Evolutionary conservation across 2,888 invertebrate species (phyloP), one percentile per base, ranked within the genome.

Genomic region (Pardosa pseudoannulata): DNA sequence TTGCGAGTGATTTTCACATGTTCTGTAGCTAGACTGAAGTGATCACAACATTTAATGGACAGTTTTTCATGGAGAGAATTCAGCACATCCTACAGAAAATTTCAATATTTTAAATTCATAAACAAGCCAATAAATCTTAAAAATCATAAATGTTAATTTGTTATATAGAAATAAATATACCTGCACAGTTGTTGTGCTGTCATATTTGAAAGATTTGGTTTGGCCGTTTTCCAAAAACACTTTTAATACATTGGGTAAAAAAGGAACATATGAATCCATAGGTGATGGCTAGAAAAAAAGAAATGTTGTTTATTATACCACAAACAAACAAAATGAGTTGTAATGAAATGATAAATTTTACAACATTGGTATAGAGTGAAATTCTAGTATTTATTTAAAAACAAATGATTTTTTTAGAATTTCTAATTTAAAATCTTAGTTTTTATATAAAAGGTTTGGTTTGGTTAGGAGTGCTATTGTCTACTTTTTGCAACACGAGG

Each of bases 141-240:
- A 0, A 0, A 3, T 1, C 23, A 50, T n/a, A 50, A n/a, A 36
- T 36, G 5, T 7, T 7, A 36, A 36, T 36, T 36, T 5, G 5
- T 9, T 36, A 36, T 36, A 36, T 36, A 36, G 36, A 36, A 67
- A 0, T 2, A 29, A 31, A 19, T 32, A 76, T 89, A 93, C 93
- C 91, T 94, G 95, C 0, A 98, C 97, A 0, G 96, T 96, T 28
- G 97, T 98, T 89, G 95, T 95, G 73, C 95, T 94, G 92, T 98
- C 97, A 91, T 98, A 98, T 91, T 97, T 97, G 92, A 98, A 98
- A 46, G 97, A 97, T 92, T 97, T 97, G 16, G 97, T 98, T 92
- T 98, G 97, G 9, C 97, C 97, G 91, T 98, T 98, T 92, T 98
- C 98, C 74, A 98, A 93, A 92, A 97, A 98, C 11, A 98, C 97